Evolutionary conservation across 92 coral and sea anemone genomes (phyloP).

Genomic region (Parazoanthus atlanticus): DNA sequence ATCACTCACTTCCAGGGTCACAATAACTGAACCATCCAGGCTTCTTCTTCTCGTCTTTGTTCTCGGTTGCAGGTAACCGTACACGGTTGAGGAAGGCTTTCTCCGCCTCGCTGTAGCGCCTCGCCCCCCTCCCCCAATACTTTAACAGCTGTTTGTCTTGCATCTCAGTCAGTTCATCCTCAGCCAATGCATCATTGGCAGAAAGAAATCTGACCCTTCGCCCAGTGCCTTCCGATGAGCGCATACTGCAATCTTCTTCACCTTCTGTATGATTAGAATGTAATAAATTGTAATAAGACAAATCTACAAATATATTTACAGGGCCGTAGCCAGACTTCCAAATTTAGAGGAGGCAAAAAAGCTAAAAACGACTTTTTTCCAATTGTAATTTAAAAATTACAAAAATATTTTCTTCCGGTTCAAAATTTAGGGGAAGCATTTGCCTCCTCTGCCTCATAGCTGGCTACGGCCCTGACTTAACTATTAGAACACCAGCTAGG

Average conservation of each 20-base stretch:
- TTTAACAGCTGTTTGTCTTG: conserved; percentile 72
- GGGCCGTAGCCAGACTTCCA: too few relatives aligned
- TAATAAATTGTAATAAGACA: neutral
- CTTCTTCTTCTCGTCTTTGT: conserved; percentile 57
- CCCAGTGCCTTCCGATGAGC: neutral
- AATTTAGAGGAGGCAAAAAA: too few relatives aligned
- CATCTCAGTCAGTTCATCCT: conserved; percentile 67
- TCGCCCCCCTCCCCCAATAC: conserved; percentile 76
- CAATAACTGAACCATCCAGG: conserved; percentile 73
- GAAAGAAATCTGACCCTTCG: conserved; percentile 73
- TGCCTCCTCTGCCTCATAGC: too few relatives aligned
- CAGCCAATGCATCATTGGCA: conserved; percentile 66
- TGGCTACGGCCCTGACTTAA: too few relatives aligned
- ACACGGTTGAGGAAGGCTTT: conserved; percentile 93
- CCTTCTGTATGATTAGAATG: neutral
- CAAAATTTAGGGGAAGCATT: too few relatives aligned
- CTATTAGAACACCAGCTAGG: too few relatives aligned
- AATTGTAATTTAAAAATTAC: too few relatives aligned
- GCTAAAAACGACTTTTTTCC: too few relatives aligned
- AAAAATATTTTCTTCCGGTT: too few relatives aligned
- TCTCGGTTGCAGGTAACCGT: conserved; percentile 70
- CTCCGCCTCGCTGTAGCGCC: conserved; percentile 96
- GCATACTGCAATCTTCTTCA: conserved; percentile 25
- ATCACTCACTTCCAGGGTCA: conserved; percentile 88
- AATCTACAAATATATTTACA: too few relatives aligned